phyloP scores from a whole-genome alignment of 2,113 vertebrate species.

The Carlito syrichta region DNA sequence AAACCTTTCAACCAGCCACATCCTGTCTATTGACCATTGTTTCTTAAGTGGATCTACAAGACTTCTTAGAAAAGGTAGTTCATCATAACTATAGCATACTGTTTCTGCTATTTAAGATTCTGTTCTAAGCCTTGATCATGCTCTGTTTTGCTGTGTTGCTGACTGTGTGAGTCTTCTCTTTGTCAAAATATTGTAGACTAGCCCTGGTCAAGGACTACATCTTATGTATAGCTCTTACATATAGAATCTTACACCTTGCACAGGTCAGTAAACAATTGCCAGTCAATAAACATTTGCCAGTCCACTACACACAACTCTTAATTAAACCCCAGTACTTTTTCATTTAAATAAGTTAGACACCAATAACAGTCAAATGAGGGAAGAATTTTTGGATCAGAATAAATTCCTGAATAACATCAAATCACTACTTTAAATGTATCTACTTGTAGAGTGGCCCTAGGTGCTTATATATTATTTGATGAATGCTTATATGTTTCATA shows the following conservation, averaged over 20 bases:
- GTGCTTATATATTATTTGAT: neutral
- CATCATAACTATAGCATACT: no score
- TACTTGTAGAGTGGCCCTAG: neutral
- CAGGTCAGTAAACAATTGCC: accelerated
- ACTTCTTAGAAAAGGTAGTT: neutral
- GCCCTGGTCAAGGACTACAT: neutral
- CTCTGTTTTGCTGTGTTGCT: neutral
- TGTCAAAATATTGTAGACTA: neutral
- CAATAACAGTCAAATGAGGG: neutral
- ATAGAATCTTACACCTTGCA: neutral
- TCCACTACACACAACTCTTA: neutral
- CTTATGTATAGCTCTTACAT: neutral
- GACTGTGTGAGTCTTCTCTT: neutral
- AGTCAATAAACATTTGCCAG: neutral
- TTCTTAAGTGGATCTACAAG: neutral
- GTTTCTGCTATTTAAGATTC: neutral
- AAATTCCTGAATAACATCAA: neutral
- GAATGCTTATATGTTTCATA: neutral
- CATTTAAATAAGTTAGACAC: neutral
- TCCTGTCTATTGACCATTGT: neutral
- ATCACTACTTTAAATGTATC: neutral
- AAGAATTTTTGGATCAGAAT: neutral
- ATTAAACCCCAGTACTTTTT: neutral
- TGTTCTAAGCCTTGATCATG: neutral
- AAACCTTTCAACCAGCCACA: neutral